A percentile compares a stretch with the other conserved stretches of the same genome.
These are phyloP conservation scores for Petrolisthes cinctipes DNA, from an alignment of 2,888 invertebrate genomes.

Conservation along the genomic window DNA sequence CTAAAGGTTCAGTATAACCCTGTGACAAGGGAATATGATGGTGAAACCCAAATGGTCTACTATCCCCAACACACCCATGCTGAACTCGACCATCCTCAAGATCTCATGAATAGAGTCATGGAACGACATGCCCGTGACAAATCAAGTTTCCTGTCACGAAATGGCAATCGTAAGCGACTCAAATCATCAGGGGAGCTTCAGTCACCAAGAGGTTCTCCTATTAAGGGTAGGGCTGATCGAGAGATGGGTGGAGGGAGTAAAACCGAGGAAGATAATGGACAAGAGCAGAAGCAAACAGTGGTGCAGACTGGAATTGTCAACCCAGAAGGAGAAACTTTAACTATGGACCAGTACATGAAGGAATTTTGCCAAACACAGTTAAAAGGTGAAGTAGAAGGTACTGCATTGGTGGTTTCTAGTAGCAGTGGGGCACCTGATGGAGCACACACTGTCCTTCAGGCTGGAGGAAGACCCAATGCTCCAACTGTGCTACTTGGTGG, in stretches of 20 bases:
- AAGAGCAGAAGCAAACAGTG: not conserved
- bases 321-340: constrained; percentile 19
- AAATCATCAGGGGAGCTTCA: not conserved
- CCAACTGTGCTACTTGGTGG: constrained; percentile 33
- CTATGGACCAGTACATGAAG: constrained; percentile 58
- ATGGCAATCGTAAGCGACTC: constrained; percentile 44
- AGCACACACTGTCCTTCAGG: constrained; percentile 22
- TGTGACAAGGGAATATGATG: constrained; percentile 53
- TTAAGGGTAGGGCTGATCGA: not conserved
- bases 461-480: constrained; percentile 8
- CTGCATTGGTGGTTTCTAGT: constrained; percentile 38
- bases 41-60: constrained; percentile 62
- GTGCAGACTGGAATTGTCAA: not conserved
- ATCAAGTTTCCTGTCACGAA: constrained; percentile 39
- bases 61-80: constrained; percentile 63
- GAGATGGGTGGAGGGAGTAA: not conserved
- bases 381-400: constrained; percentile 43
- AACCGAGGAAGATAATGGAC: constrained; percentile 10
- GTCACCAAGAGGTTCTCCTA: not conserved
- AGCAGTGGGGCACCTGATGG: constrained; percentile 8
- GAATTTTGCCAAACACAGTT: constrained; percentile 58
- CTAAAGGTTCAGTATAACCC: constrained; percentile 60
- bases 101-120: constrained; percentile 51
- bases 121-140: constrained; percentile 52
- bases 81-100: constrained; percentile 50